phyloP scores from a whole-genome alignment of 2,113 vertebrate species.

The Embiotoca jacksoni region DNA sequence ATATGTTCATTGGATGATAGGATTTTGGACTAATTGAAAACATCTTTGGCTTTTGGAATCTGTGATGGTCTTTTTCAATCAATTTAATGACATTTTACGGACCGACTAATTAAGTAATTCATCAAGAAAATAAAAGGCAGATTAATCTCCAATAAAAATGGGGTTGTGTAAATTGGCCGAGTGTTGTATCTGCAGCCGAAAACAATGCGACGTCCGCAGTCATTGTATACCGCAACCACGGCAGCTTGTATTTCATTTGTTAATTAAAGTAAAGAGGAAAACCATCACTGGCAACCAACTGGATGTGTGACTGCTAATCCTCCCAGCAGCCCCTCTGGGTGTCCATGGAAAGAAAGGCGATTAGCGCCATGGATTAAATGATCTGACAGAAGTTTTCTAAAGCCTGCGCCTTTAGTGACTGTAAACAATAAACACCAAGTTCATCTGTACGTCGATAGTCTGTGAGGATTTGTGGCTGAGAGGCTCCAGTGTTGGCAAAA shows the following conservation, averaged over 20 bases:
- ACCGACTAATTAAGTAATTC: too few species aligned
- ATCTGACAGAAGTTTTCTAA: conserved; percentile 36
- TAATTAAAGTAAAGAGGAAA: conserved; percentile 34
- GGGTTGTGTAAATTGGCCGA: too few species aligned
- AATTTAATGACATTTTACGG: too few species aligned
- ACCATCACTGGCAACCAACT: conserved; percentile 7
- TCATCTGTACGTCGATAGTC: background rate
- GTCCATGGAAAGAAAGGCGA: conserved; percentile 44
- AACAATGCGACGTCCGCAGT: background rate
- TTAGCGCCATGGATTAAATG: conserved; percentile 55
- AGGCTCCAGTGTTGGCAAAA: conserved; percentile 3
- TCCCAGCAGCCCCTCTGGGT: conserved; percentile 25
- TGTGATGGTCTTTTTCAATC: too few species aligned
- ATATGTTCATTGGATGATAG: too few species aligned
- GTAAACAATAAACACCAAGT: conserved; percentile 35
- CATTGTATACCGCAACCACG: background rate
- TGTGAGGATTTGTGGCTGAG: background rate
- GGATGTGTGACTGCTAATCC: conserved; percentile 39
- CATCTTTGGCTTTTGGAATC: too few species aligned
- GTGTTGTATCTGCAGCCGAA: background rate
- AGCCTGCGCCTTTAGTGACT: conserved; percentile 5
- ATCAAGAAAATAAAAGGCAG: too few species aligned
- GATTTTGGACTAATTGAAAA: too few species aligned
- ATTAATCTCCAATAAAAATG: too few species aligned
- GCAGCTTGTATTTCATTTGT: background rate